Evolutionary conservation across 2,113 vertebrate species (phyloP), one percentile per base, ranked within the genome.

Genomic region (Brienomyrus brachyistius): DNA sequence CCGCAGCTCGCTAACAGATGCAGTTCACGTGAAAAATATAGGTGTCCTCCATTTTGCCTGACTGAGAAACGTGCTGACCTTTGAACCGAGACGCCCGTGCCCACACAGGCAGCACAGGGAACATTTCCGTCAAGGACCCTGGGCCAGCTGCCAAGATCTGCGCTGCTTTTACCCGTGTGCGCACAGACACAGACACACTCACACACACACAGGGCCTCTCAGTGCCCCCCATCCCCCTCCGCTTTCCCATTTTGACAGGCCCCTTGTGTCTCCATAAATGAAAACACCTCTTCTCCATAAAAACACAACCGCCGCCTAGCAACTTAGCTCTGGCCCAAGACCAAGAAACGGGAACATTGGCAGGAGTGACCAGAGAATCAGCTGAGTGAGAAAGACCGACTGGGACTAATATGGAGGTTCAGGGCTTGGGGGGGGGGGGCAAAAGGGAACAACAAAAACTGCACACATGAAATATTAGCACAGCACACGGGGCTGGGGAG

Each of bases 301-400:
- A 87, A 89, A 87, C 89, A 90, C 80, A 89, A 59, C 52, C 21
- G 85, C 59, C 89, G 85, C 84, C 89, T 90, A 90, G 89, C 84
- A 90, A 90, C 84, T 90, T 90, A 52, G 35, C 40, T 87, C 50
- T 87, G 85, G 83, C 89, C 89, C 74, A 45, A 50, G 47, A 90
- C 86, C 62, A 87, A 87, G 21, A 90, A 87, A 80, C 47, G 13
- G 35, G 48, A 51, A 40, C 6, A 87, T 51, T 90, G 85, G 84
- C 89, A 87, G 66, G 84, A 90, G 59, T 7, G 27, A 50, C 23
- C 74, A 74, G n/a, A 27, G 88, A 88, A 50, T 88, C 89, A 90
- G 45, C 59, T 50, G 56, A 47, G 52, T 74, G 83, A 74, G 21
- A 85, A 47, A 62, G 77, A n/a, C 52, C 80, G 40, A 52, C 88